Base-by-base conservation (phyloP, 2,113 vertebrate genomes). In the Ardeotis arabs region DNA sequence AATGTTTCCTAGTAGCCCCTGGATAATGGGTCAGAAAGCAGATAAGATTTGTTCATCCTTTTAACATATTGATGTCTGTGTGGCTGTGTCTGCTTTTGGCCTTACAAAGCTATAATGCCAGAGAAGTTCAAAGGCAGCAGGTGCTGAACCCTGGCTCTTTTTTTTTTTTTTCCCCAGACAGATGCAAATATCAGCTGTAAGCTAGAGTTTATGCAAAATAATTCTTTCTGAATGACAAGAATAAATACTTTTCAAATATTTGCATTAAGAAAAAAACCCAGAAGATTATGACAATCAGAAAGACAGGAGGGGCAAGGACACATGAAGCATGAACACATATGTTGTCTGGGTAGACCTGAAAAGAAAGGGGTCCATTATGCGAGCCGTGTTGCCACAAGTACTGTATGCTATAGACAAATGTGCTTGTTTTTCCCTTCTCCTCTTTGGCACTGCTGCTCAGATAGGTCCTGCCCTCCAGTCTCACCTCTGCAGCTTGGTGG, bases 181-280 rank as follows among this genome's bases (percentile, higher is more conserved):
- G 23, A 84, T 37, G 29, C 27, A 78, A 90, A 17, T 67, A 86
- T 88, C 63, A 77, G 27, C 47, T 63, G 17, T 67, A 72, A 85
- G 18, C 23, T 58, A 73, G 59, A 66, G n/a, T 77, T 90, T 67
- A 67, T 83, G 56, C 50, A 93, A 77, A 94, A 62, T 62, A 84
- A 82, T 75, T 90, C 44, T 28, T 60, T 72, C 45, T 52, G 76
- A 78, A 72, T 72, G 17, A 87, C 35, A 86, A 70, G 27, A 90
- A 95, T 33, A 95, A 88, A 90, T 24, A 63, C 31, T 86, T 84
- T 64, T 59, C 50, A 90, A 88, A 90, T 60, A 86, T 52, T 73
- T 84, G 37, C 49, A 58, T 68, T 41, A 90, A 84, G 52, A 84
- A 49, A 4, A 14, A 84, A 84, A 75, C 5, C 5, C 39, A 88